Conservation (phyloP, 2,113 vertebrate species). For the Halcyon senegalensis region DNA sequence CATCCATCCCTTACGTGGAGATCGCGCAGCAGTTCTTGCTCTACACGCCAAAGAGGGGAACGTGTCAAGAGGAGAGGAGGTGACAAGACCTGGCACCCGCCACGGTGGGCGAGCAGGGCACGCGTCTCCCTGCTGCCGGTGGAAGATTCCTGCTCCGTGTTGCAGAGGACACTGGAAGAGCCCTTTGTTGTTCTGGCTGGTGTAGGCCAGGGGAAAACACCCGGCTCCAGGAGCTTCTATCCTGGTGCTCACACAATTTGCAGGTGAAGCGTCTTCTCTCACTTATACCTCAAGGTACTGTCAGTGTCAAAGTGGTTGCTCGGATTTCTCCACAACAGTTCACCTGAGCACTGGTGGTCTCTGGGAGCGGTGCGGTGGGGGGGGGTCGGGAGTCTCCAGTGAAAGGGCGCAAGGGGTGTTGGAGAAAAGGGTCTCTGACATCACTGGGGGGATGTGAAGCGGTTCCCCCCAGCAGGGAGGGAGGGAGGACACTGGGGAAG, state of each 20-base stretch:
- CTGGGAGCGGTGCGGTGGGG: not conserved
- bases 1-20: not conserved
- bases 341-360: not conserved
- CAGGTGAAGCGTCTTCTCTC: not conserved
- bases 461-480: not conserved
- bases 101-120: accelerated
- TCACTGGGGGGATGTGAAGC: accelerated
- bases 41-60: slow-evolving; percentile 65
- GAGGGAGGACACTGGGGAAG: not conserved
- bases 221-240: not conserved
- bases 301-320: slow-evolving; percentile 13
- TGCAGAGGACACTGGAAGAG: not conserved
- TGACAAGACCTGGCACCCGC: not conserved
- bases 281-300: slow-evolving; percentile 42
- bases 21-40: not conserved
- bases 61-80: not conserved
- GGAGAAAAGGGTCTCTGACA: accelerated
- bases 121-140: not conserved
- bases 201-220: not conserved
- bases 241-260: not conserved
- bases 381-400: accelerated
- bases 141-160: not conserved
- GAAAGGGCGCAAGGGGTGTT: not conserved
- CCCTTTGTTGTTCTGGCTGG: not conserved
- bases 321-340: not conserved